Evolutionary conservation across 2,113 vertebrate species (phyloP), one percentile per base, ranked within the genome.

Genomic region (Lontra canadensis): DNA sequence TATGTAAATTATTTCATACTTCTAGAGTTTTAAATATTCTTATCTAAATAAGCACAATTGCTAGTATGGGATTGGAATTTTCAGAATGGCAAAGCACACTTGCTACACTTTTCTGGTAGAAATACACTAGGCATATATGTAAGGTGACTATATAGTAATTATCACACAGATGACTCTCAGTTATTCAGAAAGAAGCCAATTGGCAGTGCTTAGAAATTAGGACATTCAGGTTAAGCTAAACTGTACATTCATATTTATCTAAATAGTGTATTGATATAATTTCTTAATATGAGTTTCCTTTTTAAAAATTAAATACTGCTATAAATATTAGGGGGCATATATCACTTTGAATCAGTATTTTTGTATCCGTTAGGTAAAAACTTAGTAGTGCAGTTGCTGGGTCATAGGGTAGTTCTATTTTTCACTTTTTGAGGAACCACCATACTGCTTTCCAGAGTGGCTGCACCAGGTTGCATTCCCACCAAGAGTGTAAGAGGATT

Each of bases 151-250:
- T 44, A 25, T 80, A 7, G 15, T 78, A 67, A 67, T 1, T 44
- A 67, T 55, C 31, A 44, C 81, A 84, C 0, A 36, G 7, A 52
- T 42, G 25, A 73, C 44, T 61, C 1, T 81, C 47, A 44, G 25
- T 63, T 85, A 86, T 93, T 96, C n/a, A 86, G 20, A 96, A 74
- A 86, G 15, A 47, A 89, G 55, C 44, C 6, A 73, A 52, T 84
- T 71, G 0, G 12, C 55, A 63, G 49, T 86, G 6, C 31, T 55
- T 82, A 81, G 69, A 85, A 96, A 88, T 83, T 14, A 78, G n/a
- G 36, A 65, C 3, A 88, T 63, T 36, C 17, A 84, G 11, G 26
- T 49, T 52, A 91, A 88, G 13, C 9, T 74, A 95, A 90, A 65
- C 55, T 84, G 26, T 49, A 73, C 29, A 59, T 73, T 73, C 1